Percentiles rank a stretch among this genome's conserved stretches.
Conservation (phyloP, 1,140 invertebrate species). For the Hesperophylax magnus region DNA sequence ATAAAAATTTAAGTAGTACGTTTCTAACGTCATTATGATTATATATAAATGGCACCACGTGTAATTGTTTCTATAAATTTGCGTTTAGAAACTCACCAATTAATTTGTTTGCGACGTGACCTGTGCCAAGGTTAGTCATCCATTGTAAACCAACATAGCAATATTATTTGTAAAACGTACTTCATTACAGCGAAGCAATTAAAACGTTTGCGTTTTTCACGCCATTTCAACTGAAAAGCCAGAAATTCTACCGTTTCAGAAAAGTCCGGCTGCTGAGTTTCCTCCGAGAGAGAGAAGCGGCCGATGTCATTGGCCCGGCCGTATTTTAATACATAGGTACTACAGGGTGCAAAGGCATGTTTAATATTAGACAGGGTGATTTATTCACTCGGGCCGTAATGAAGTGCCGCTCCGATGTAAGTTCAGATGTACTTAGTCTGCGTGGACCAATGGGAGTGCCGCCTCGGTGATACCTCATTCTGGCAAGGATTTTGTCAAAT, state of each 20-base stretch:
- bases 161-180: no score
- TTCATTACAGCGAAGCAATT: no score
- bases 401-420: conserved; percentile 65
- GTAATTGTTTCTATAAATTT: no score
- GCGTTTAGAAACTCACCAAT: no score
- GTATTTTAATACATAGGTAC: conserved; percentile 52
- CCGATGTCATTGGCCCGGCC: conserved; percentile 38
- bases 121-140: no score
- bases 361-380: conserved; percentile 73
- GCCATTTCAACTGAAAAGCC: no score
- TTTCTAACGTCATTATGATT: no score
- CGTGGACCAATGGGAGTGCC: conserved; percentile 27
- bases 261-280: conserved; percentile 4
- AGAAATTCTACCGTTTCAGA: conserved; percentile 1
- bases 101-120: no score
- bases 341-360: conserved; percentile 63
- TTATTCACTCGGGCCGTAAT: conserved; percentile 70
- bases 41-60: no score
- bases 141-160: no score
- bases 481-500: conserved; percentile 16
- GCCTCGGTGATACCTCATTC: conserved; percentile 21
- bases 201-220: no score
- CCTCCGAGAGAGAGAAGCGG: background rate
- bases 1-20: no score
- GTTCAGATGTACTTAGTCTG: conserved; percentile 33